Evolutionary conservation across 2,797 vertebrate species (phyloP).

Genomic region (Rhynchonycteris naso): DNA sequence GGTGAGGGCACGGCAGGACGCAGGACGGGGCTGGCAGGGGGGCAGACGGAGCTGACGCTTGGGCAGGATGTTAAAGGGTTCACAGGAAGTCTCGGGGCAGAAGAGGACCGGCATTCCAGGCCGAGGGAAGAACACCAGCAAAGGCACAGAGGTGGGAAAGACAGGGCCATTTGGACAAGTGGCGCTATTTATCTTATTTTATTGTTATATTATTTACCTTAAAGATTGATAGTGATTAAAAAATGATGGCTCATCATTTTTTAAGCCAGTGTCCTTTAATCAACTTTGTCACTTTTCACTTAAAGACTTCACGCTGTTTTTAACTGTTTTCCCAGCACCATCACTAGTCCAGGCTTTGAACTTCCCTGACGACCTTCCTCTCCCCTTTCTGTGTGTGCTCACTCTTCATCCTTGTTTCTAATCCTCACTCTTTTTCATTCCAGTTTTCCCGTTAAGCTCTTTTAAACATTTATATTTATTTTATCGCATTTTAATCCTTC

Average conservation of each 20-base stretch:
- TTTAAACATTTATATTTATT: conserved; percentile 37
- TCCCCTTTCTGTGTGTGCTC: not conserved
- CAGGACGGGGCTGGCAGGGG: not conserved
- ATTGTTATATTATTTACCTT: not conserved
- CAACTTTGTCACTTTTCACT: not conserved
- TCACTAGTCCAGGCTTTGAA: conserved; percentile 2
- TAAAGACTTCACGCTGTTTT: not conserved
- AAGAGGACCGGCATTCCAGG: not conserved
- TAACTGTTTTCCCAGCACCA: not conserved
- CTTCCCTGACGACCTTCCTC: not conserved
- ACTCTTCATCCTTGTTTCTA: not conserved
- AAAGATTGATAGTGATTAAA: not conserved
- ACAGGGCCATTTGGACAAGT: not conserved
- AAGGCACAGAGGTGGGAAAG: not conserved
- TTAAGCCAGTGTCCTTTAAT: conserved; percentile 11
- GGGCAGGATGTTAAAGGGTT: not conserved
- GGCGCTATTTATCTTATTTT: not conserved
- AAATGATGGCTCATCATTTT: conserved; percentile 17
- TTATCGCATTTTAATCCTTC: conserved; percentile 6
- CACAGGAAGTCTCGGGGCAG: not conserved
- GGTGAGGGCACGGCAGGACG: not conserved
- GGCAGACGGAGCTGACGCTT: too few species aligned
- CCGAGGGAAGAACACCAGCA: not conserved
- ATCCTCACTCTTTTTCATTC: conserved; percentile 27
- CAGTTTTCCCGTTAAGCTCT: not conserved